A percentile compares a stretch with the other conserved stretches of the same genome.
These are phyloP conservation scores for Balaenoptera acutorostrata DNA, from an alignment of 2,113 vertebrate genomes.

Conservation along the genomic window DNA sequence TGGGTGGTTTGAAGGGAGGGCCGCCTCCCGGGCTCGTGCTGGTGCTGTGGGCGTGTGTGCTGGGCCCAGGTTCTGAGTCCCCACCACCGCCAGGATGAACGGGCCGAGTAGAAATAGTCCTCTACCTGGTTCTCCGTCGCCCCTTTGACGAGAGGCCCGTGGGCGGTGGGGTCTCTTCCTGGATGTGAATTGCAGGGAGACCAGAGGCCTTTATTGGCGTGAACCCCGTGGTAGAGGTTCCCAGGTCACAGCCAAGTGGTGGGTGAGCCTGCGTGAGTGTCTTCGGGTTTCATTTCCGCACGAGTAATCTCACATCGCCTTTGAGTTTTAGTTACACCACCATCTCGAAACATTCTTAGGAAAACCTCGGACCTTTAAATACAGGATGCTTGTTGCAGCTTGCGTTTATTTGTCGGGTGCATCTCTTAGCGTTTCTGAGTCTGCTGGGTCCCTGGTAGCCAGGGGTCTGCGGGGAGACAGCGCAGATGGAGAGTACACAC, in stretches of 20 bases:
- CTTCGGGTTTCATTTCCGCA: not conserved
- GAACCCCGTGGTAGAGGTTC: not conserved
- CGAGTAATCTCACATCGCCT: not conserved
- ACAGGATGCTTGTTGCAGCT: not conserved
- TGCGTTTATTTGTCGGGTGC: not conserved
- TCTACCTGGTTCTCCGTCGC: not conserved
- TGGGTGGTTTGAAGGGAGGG: not conserved
- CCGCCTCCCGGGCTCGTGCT: accelerated
- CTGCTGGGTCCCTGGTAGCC: not conserved
- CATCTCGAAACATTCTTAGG: not conserved
- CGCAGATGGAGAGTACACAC: accelerated
- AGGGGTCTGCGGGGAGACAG: not conserved
- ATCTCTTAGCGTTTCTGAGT: not conserved
- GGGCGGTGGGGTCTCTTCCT: not conserved
- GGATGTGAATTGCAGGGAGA: not conserved
- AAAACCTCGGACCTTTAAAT: too few relatives aligned
- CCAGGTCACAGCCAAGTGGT: accelerated
- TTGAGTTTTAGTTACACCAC: not conserved
- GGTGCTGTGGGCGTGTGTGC: accelerated
- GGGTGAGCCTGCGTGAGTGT: accelerated
- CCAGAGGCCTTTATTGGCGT: accelerated
- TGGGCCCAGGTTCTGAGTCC: accelerated
- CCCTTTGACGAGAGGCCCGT: accelerated
- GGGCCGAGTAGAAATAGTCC: not conserved
- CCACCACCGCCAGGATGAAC: too few relatives aligned